Conservation (phyloP, 1,140 invertebrate species). For the Geopemphigus sp. region DNA sequence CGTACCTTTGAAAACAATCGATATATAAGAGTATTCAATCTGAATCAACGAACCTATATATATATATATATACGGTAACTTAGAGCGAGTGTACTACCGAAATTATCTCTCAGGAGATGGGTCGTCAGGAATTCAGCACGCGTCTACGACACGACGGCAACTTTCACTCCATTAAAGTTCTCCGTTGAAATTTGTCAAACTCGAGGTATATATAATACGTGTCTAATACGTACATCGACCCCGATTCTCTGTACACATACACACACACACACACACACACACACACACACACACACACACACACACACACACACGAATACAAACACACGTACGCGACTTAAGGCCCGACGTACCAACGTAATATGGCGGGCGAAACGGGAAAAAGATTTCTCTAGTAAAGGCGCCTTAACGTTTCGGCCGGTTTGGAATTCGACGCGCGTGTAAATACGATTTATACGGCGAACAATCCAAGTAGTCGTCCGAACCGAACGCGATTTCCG, state of each 20-base stretch:
- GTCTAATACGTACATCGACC: conserved; percentile 30
- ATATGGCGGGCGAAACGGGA: background rate
- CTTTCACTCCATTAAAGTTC: conserved; percentile 40
- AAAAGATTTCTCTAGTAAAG: conserved; percentile 45
- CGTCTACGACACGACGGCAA: conserved; percentile 10
- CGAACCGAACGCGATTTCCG: background rate
- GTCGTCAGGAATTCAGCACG: conserved; percentile 30
- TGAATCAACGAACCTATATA: background rate
- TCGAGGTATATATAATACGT: conserved; percentile 29
- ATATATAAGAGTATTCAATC: background rate
- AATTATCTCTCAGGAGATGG: background rate
- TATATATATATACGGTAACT: background rate
- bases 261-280: too few species aligned
- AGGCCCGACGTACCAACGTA: background rate
- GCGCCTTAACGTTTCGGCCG: background rate
- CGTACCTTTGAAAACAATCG: background rate
- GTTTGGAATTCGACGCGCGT: background rate
- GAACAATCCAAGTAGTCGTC: background rate
- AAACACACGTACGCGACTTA: background rate
- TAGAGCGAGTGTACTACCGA: background rate
- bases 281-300: too few species aligned
- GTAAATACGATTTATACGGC: conserved; percentile 5
- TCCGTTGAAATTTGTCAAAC: conserved; percentile 34
- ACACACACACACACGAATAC: background rate
- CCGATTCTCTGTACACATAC: background rate